Percentiles rank a stretch among this genome's conserved stretches.
Conservation (phyloP, 2,888 invertebrate species). For the Rhopalosiphum nymphaeae region DNA sequence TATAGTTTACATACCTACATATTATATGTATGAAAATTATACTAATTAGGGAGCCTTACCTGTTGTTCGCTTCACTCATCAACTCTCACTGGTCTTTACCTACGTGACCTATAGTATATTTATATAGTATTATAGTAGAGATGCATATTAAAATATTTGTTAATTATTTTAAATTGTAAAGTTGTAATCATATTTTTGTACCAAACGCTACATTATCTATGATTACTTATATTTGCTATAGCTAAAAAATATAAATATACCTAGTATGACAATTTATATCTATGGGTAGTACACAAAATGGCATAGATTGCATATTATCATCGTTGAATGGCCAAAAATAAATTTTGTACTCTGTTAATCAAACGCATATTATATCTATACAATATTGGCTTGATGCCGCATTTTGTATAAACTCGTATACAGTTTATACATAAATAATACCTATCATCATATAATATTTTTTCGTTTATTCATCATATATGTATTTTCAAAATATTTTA, state of each 20-base stretch:
- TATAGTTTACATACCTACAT: neutral
- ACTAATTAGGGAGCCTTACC: neutral
- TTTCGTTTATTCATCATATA: neutral
- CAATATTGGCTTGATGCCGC: neutral
- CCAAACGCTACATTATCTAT: neutral
- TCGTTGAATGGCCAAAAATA: neutral
- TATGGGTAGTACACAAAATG: neutral
- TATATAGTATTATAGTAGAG: neutral
- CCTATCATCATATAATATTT: neutral
- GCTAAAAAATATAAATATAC: no score
- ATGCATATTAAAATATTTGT: neutral
- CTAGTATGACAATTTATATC: no score
- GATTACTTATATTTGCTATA: neutral
- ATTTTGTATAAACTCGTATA: neutral
- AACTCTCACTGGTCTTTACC: neutral
- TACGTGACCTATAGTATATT: neutral
- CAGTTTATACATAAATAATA: neutral
- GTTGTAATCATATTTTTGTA: neutral
- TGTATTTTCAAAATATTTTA: neutral
- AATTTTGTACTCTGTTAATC: neutral
- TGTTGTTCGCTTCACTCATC: neutral
- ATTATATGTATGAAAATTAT: neutral
- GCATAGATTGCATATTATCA: neutral
- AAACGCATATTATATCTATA: neutral
- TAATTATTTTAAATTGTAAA: neutral